Percentiles rank a stretch among this genome's conserved stretches.
Evolutionary conservation across 37 sponge, comb jelly and placozoan species (phyloP).

Genomic region (Mnemiopsis leidyi): DNA sequence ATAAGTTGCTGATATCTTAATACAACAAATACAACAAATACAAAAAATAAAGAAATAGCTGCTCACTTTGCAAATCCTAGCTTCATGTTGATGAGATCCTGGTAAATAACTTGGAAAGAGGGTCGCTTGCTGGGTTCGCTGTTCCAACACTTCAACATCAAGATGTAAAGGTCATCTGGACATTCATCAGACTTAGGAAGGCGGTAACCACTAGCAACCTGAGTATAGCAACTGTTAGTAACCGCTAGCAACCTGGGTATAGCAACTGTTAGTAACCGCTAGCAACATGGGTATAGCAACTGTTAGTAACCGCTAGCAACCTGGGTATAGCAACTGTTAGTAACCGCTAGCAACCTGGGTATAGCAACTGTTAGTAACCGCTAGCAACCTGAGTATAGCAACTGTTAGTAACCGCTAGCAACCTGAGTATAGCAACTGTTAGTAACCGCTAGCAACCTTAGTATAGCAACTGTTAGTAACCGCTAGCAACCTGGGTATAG

Average conservation of each 20-base stretch:
- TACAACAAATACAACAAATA: too few species aligned
- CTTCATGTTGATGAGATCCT: conserved; percentile 68
- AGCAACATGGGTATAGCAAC: not conserved
- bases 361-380: not conserved
- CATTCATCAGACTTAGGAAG: conserved; percentile 79
- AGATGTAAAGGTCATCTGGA: conserved; percentile 70
- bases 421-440: not conserved
- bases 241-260: conserved; percentile 13
- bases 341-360: not conserved
- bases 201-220: conserved; percentile 80
- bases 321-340: not conserved
- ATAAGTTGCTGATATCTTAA: too few species aligned
- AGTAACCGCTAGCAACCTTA: conserved; percentile 76
- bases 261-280: not conserved
- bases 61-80: conserved; percentile 50
- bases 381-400: not conserved
- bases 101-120: conserved; percentile 69
- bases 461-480: not conserved
- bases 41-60: not conserved
- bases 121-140: conserved; percentile 72
- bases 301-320: not conserved
- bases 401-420: not conserved
- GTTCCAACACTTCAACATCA: conserved; percentile 81
- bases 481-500: conserved; percentile 13
- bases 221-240: not conserved